Conservation (phyloP, 2,888 invertebrate species). For the Microplitis deprimator region DNA sequence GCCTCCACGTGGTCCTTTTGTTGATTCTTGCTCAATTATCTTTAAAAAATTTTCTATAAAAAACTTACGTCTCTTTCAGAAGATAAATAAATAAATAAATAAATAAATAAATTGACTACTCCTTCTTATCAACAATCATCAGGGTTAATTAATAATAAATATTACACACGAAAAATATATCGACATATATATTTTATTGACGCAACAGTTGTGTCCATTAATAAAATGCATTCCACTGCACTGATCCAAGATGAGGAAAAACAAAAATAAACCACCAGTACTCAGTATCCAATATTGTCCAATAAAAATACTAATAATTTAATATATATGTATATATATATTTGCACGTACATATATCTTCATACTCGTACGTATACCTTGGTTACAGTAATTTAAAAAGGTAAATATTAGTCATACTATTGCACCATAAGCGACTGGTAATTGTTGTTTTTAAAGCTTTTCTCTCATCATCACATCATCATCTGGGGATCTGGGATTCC, state of each 20-base stretch:
- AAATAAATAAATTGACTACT: background rate
- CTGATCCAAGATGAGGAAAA: background rate
- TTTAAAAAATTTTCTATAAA: too few species aligned
- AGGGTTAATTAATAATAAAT: background rate
- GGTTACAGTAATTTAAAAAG: background rate
- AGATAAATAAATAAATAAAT: background rate
- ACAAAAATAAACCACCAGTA: background rate
- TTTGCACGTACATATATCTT: background rate
- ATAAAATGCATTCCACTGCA: background rate
- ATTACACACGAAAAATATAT: background rate
- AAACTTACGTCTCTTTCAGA: too few species aligned
- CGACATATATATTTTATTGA: background rate
- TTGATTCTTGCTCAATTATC: conserved; percentile 42
- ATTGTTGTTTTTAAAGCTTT: background rate
- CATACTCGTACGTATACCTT: background rate
- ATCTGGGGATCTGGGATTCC: background rate
- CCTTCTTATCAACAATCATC: background rate
- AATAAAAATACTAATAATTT: background rate
- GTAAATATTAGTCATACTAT: background rate
- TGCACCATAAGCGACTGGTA: background rate
- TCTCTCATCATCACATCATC: background rate
- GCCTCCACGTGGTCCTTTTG: conserved; percentile 63
- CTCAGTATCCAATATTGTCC: background rate
- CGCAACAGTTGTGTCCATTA: background rate
- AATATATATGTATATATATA: background rate